Conservation (phyloP, 2,113 vertebrate species). For the Balaeniceps rex region DNA sequence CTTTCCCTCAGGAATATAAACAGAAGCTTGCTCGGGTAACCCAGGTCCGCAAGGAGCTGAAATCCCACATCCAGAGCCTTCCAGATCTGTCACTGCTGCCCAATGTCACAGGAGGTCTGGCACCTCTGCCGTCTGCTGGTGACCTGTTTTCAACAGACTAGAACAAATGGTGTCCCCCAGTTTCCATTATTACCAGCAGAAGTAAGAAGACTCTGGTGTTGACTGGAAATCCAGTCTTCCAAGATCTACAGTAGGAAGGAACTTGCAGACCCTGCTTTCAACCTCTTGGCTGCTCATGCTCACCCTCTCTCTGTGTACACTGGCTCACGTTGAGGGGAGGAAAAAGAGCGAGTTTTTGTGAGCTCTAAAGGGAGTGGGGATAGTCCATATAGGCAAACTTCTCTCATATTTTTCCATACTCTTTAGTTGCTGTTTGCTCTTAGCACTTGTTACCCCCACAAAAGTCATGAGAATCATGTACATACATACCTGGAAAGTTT, state of each 20-base stretch:
- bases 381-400: background rate
- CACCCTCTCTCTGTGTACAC: background rate
- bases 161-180: conserved; percentile 18
- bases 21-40: conserved; percentile 97
- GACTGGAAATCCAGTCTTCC: conserved; percentile 55
- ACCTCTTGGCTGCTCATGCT: background rate
- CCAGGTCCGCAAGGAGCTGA: conserved; percentile 96
- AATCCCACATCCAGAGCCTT: conserved; percentile 98
- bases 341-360: background rate
- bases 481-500: conserved; percentile 4
- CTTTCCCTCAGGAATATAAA: conserved; percentile 88
- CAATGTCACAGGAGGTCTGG: conserved; percentile 93
- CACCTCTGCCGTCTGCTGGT: conserved; percentile 94
- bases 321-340: background rate
- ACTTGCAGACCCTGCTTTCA: conserved; percentile 18
- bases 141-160: conserved; percentile 99
- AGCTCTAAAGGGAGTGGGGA: background rate
- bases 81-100: conserved; percentile 95
- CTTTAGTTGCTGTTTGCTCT: conserved; percentile 52
- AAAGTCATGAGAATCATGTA: conserved; percentile 52
- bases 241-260: conserved; percentile 21
- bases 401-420: background rate
- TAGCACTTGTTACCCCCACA: conserved; percentile 36
- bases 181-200: conserved; percentile 65
- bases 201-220: conserved; percentile 31